Conservation (phyloP, 2,113 vertebrate species). For the Bungarus multicinctus region DNA sequence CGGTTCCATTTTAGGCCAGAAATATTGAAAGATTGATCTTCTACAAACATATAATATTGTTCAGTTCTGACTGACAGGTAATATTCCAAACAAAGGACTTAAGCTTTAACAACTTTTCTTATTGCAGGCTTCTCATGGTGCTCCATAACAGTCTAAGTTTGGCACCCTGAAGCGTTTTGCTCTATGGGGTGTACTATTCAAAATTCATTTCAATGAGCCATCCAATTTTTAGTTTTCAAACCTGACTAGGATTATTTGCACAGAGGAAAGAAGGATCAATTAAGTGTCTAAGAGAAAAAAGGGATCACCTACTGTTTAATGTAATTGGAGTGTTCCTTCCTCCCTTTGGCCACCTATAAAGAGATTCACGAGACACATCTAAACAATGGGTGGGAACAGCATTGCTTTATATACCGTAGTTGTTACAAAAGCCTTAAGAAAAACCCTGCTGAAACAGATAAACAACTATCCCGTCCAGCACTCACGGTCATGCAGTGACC, state of each 20-base stretch:
- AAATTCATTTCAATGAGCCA: slow-evolving; percentile 20
- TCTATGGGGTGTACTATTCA: neutral
- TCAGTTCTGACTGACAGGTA: slow-evolving; percentile 2
- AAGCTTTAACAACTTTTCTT: slow-evolving; percentile 5
- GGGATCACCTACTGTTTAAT: neutral
- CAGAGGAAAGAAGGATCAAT: neutral
- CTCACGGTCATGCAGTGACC: neutral
- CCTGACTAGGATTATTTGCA: slow-evolving; percentile 1
- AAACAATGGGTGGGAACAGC: neutral
- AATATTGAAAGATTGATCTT: neutral
- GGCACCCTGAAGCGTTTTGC: neutral
- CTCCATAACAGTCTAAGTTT: neutral
- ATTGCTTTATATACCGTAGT: neutral
- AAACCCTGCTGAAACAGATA: neutral
- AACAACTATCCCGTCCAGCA: neutral
- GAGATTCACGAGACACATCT: neutral
- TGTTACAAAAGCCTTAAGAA: neutral
- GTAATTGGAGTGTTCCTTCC: slow-evolving; percentile 1
- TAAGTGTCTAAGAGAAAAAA: slow-evolving; percentile 16
- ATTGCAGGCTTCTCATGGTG: neutral
- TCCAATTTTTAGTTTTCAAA: slow-evolving; percentile 3
- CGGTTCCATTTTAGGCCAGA: neutral
- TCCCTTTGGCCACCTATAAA: neutral
- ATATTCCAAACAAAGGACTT: slow-evolving; percentile 8
- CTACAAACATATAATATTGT: neutral